A percentile compares a stretch with the other conserved stretches of the same genome.
These are phyloP conservation scores for Coptodon rendalli DNA, from an alignment of 2,113 vertebrate species.

Conservation along the genomic window DNA sequence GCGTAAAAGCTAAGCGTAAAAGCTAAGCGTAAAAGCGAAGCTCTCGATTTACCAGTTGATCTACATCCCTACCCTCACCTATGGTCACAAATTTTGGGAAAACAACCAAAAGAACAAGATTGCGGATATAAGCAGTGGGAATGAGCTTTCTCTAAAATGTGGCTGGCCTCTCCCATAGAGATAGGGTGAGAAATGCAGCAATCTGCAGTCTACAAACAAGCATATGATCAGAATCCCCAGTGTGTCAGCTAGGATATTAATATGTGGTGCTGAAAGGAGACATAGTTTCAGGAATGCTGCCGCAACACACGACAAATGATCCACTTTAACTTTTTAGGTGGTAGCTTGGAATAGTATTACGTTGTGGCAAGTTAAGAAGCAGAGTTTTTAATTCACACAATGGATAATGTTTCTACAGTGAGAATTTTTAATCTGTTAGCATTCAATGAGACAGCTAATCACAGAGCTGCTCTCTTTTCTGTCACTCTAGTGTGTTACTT, in stretches of 20 bases:
- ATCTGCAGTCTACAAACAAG: neutral
- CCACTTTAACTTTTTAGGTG: neutral
- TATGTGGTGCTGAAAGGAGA: neutral
- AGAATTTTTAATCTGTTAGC: neutral
- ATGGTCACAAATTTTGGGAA: neutral
- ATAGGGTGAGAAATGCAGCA: neutral
- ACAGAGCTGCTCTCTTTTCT: neutral
- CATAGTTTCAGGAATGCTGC: neutral
- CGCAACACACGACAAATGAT: neutral
- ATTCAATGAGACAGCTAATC: neutral
- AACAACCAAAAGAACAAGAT: neutral
- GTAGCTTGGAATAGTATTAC: neutral
- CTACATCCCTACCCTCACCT: neutral
- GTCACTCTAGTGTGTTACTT: neutral
- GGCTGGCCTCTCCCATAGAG: neutral
- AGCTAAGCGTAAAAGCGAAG: neutral
- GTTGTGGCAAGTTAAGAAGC: neutral
- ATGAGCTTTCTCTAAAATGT: neutral
- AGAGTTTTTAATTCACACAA: neutral
- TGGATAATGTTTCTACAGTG: neutral
- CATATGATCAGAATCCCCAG: neutral
- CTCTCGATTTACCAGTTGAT: neutral
- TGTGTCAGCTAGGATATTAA: neutral
- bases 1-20: neutral
- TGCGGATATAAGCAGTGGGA: neutral